A percentile compares a stretch with the other conserved stretches of the same genome.
These are phyloP conservation scores for Micrasema longulum DNA, from an alignment of 1,140 invertebrate species.

Conservation along the genomic window DNA sequence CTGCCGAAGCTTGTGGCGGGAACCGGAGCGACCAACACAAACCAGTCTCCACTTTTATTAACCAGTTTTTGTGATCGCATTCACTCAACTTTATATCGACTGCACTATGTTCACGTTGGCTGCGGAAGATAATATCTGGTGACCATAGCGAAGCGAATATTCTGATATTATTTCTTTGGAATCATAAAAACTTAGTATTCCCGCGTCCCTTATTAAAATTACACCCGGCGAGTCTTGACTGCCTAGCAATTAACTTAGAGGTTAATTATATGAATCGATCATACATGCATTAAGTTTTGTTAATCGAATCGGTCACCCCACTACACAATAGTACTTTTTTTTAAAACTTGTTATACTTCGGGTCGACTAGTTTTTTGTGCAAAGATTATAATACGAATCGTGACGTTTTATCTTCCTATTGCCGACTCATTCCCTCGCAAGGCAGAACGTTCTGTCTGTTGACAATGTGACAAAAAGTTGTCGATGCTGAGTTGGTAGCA, in stretches of 20 bases:
- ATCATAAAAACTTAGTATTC: no score
- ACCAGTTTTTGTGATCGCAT: slow-evolving; percentile 21
- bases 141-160: slow-evolving; percentile 9
- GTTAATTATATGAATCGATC: no score
- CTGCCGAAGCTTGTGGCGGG: background rate
- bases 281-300: no score
- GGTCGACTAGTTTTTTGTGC: slow-evolving; percentile 6
- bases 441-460: background rate
- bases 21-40: background rate
- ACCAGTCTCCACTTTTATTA: slow-evolving; percentile 31
- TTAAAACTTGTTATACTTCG: background rate
- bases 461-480: no score
- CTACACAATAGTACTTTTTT: background rate
- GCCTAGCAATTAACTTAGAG: no score
- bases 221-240: no score
- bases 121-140: background rate
- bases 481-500: no score
- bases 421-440: slow-evolving; percentile 14
- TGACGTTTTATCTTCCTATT: slow-evolving; percentile 28
- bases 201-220: no score
- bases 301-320: slow-evolving; percentile 20
- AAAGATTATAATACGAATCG: slow-evolving; percentile 15
- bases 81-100: slow-evolving; percentile 11
- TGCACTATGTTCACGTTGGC: slow-evolving; percentile 2
- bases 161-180: slow-evolving; percentile 17